Evolutionary conservation across 2,888 invertebrate genomes (phyloP).

Genomic region (Hypercompe scribonia): DNA sequence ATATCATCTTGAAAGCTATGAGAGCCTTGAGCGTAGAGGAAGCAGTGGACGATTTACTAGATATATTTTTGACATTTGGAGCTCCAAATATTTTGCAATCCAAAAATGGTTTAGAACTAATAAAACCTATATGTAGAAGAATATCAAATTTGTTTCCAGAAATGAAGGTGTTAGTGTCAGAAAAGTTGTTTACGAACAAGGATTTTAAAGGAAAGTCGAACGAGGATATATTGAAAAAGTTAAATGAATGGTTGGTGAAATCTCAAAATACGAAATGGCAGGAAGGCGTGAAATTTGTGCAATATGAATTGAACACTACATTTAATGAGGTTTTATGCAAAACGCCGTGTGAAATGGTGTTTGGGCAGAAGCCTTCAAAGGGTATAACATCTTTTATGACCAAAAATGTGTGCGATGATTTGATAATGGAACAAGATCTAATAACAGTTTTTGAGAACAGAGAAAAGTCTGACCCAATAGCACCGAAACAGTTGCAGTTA

Average conservation of each 20-base stretch:
- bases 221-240: constrained; percentile 62
- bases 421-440: constrained; percentile 61
- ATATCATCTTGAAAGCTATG: constrained; percentile 64
- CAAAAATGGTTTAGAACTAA: constrained; percentile 62
- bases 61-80: constrained; percentile 68
- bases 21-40: constrained; percentile 60
- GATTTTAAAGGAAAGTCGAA: constrained; percentile 61
- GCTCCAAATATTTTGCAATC: constrained; percentile 71
- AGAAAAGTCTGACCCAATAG: constrained; percentile 40
- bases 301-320: constrained; percentile 62
- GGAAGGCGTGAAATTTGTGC: constrained; percentile 66
- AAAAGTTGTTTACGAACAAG: constrained; percentile 38
- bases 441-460: constrained; percentile 53
- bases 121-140: constrained; percentile 63
- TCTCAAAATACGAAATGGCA: constrained; percentile 65
- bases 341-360: constrained; percentile 64
- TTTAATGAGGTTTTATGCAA: constrained; percentile 60
- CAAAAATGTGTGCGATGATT: constrained; percentile 53
- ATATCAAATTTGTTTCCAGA: constrained; percentile 56
- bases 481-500: constrained; percentile 52
- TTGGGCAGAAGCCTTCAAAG: constrained; percentile 60
- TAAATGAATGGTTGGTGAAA: constrained; percentile 61
- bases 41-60: constrained; percentile 61
- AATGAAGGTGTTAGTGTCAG: constrained; percentile 62
- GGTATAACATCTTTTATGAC: constrained; percentile 57